Conservation (phyloP, 2,888 invertebrate genomes). For the Drosophila percnosoma region DNA sequence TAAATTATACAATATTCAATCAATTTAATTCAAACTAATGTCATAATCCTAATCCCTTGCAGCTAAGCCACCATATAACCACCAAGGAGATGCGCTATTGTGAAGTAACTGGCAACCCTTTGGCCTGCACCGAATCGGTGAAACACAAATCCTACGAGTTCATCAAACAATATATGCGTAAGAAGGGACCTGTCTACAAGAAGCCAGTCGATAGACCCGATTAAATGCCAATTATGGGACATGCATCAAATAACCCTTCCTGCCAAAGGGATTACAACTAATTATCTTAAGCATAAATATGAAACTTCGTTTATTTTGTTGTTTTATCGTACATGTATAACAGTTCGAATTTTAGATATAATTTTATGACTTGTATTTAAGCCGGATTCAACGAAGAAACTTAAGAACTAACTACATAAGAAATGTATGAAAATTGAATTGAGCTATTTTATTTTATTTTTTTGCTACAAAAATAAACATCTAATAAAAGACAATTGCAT, state of each 20-base stretch:
- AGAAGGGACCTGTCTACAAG: constrained; percentile 90
- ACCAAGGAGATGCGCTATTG: constrained; percentile 70
- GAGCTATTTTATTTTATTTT: constrained; percentile 8
- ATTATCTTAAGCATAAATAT: not conserved
- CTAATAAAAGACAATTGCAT: no score
- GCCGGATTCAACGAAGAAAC: not conserved
- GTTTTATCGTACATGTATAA: not conserved
- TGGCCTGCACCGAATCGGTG: constrained; percentile 86
- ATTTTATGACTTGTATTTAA: constrained; percentile 3
- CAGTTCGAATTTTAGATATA: constrained; percentile 3
- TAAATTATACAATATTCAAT: not conserved
- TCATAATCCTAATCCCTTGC: not conserved
- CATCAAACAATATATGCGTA: constrained; percentile 97
- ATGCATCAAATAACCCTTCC: constrained; percentile 11
- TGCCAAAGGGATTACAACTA: constrained; percentile 9
- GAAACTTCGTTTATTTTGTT: not conserved
- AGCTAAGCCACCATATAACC: constrained; percentile 69
- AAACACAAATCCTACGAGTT: constrained; percentile 98
- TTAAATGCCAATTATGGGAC: constrained; percentile 8
- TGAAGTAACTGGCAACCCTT: constrained; percentile 54
- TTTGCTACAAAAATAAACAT: constrained; percentile 19
- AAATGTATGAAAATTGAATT: constrained; percentile 5
- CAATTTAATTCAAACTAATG: not conserved
- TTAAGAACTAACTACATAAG: constrained; percentile 4
- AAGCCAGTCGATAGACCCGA: constrained; percentile 52